Evolutionary conservation across 2,113 vertebrate species (phyloP).

Genomic region (Candoia aspera): DNA sequence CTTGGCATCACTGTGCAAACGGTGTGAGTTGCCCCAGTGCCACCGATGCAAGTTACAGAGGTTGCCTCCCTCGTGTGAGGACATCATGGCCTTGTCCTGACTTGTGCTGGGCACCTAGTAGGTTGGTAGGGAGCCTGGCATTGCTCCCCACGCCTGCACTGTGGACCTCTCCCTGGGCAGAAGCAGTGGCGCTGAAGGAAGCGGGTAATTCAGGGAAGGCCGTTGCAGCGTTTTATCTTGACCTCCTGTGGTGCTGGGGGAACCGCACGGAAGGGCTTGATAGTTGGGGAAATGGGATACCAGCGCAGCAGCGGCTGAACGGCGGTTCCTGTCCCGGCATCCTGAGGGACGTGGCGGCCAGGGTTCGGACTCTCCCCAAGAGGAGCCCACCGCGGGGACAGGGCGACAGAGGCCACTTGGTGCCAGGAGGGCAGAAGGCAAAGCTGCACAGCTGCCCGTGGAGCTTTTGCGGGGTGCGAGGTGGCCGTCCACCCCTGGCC

Average conservation of each 20-base stretch:
- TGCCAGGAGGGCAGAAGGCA: not conserved
- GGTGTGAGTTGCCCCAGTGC: not conserved
- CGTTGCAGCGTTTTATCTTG: too few relatives aligned
- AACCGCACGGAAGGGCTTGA: not conserved
- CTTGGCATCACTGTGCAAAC: not conserved
- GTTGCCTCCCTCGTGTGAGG: not conserved
- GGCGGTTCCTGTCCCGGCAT: not conserved
- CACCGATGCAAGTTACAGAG: not conserved
- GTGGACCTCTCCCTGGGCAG: fast-evolving
- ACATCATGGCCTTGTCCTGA: not conserved
- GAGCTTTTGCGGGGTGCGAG: not conserved
- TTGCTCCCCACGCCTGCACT: not conserved
- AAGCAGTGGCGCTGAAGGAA: not conserved
- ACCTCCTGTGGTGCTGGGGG: not conserved
- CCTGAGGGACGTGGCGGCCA: not conserved
- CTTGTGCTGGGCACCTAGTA: not conserved
- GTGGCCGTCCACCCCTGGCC: not conserved
- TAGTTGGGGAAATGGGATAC: not conserved
- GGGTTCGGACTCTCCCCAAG: not conserved
- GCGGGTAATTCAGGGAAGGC: too few relatives aligned
- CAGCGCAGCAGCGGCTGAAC: fast-evolving
- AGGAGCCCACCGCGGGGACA: not conserved
- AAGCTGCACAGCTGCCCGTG: not conserved
- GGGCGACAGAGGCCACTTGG: not conserved
- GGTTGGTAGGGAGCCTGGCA: too few relatives aligned